Conservation (phyloP, 2,888 invertebrate genomes). For the Melanchra persicariae region DNA sequence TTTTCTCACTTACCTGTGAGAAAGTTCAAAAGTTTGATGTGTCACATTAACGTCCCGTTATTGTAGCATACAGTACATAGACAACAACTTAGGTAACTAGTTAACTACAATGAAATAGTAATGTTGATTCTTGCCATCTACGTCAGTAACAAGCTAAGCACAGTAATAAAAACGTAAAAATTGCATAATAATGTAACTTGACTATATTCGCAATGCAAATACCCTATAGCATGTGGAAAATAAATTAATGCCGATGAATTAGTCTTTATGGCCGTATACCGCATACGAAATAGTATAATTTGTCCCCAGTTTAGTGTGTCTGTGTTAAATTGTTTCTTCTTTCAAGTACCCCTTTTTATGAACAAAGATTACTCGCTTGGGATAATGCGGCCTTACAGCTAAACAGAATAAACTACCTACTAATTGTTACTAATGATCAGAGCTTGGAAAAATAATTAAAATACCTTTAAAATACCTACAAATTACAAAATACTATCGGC, state of each 20-base stretch:
- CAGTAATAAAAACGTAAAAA: background rate
- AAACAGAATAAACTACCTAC: background rate
- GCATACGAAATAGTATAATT: background rate
- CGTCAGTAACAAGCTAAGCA: background rate
- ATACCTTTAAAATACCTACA: too few relatives aligned
- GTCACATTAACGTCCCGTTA: constrained; percentile 8
- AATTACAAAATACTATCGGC: too few relatives aligned
- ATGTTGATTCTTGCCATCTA: constrained; percentile 12
- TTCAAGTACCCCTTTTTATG: background rate
- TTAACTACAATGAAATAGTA: constrained; percentile 10
- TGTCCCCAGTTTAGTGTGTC: background rate
- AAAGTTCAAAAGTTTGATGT: constrained; percentile 1
- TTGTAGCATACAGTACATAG: constrained; percentile 1
- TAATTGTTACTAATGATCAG: too few relatives aligned
- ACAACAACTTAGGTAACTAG: constrained; percentile 19
- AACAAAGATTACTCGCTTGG: background rate
- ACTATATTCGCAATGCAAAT: constrained; percentile 12
- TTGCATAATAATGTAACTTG: background rate
- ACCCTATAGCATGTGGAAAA: background rate
- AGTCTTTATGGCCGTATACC: background rate
- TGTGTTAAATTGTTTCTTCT: background rate
- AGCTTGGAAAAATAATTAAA: too few relatives aligned
- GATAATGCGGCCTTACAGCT: background rate
- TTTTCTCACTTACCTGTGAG: too few relatives aligned
- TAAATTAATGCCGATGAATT: background rate